phyloP scores from a whole-genome alignment of 2,113 vertebrate genomes.

The Eulemur rufifrons region DNA sequence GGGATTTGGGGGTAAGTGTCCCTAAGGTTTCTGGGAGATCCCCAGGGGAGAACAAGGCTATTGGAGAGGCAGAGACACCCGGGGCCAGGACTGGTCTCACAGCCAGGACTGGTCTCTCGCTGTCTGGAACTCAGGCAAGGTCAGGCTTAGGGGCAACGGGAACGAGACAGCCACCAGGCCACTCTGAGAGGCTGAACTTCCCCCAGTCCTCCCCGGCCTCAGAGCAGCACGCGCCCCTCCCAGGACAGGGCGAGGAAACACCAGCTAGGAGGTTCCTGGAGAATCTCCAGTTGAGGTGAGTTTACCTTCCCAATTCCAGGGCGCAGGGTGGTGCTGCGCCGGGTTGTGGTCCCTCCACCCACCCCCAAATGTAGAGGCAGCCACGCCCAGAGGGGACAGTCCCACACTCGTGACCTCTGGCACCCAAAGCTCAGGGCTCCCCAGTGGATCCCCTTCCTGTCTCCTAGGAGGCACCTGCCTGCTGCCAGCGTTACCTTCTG shows the following conservation, averaged over 20 bases:
- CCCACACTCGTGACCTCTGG: too few relatives aligned
- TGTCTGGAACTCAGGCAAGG: background rate
- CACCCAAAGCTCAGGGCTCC: background rate
- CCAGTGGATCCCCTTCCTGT: background rate
- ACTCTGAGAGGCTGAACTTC: background rate
- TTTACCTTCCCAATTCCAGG: background rate
- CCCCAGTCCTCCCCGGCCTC: background rate
- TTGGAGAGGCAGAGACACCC: background rate
- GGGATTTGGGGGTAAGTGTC: background rate
- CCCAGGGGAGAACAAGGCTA: background rate
- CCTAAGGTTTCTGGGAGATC: background rate
- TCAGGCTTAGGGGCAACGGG: background rate
- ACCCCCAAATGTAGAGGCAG: background rate
- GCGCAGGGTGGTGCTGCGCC: background rate
- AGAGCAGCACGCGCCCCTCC: background rate
- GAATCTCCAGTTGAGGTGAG: background rate
- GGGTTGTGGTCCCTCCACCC: background rate
- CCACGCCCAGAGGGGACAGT: background rate
- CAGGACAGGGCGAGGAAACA: background rate
- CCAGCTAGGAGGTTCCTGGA: background rate
- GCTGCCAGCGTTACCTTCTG: background rate
- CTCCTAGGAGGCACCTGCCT: background rate
- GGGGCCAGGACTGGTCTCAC: background rate
- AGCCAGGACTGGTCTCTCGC: background rate
- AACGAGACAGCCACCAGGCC: background rate